Percentiles rank a stretch among this genome's conserved stretches.
phyloP scores from a whole-genome alignment of 1,140 invertebrate genomes.

The Solen grandis region DNA sequence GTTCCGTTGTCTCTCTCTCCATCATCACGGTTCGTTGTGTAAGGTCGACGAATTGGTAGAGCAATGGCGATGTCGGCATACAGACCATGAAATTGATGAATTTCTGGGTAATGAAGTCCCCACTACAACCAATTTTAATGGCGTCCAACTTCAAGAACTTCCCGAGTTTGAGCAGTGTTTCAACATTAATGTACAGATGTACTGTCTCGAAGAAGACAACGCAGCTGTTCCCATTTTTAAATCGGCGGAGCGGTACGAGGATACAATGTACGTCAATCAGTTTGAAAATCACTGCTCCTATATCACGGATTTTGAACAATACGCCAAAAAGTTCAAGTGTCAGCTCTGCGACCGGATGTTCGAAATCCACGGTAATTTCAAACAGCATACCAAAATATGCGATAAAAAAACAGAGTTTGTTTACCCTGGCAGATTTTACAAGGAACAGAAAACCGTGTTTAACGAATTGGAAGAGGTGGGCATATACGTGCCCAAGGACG shows the following conservation, averaged over 20 bases:
- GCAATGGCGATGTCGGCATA: background rate
- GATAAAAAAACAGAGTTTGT: background rate
- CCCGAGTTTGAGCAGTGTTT: slow-evolving; percentile 32
- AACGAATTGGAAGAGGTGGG: background rate
- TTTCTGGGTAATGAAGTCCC: background rate
- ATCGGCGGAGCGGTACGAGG: background rate
- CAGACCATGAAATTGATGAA: background rate
- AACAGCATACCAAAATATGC: too few species aligned
- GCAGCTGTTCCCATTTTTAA: background rate
- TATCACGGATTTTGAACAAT: slow-evolving; percentile 12
- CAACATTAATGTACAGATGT: slow-evolving; percentile 15
- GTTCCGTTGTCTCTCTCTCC: slow-evolving; percentile 2
- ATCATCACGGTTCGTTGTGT: background rate
- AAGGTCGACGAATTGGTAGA: background rate
- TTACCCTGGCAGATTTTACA: slow-evolving; percentile 30
- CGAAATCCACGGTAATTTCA: background rate
- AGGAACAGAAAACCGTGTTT: slow-evolving; percentile 3
- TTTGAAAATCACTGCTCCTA: slow-evolving; percentile 33
- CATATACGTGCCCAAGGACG: background rate
- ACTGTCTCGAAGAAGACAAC: background rate
- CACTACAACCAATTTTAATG: background rate
- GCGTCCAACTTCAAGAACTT: background rate
- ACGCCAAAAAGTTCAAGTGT: slow-evolving; percentile 25
- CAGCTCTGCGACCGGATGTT: slow-evolving; percentile 25
- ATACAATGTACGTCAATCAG: slow-evolving; percentile 26